Percentiles rank a stretch among this genome's conserved stretches.
phyloP scores from a whole-genome alignment of 1,140 invertebrate species.

The Neocloeon triangulifer region DNA sequence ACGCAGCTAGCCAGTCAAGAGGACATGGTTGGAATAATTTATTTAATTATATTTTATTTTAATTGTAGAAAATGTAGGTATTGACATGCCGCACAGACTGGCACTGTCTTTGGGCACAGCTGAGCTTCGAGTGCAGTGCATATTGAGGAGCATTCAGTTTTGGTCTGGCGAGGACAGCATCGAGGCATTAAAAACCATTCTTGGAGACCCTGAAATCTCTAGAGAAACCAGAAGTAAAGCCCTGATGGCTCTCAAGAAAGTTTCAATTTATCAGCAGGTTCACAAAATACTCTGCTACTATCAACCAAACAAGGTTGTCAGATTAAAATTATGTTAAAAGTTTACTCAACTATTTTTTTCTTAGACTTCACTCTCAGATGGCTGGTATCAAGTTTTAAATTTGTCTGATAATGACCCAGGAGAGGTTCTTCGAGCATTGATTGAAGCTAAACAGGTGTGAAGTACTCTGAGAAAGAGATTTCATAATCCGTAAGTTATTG shows the following conservation, averaged over 20 bases:
- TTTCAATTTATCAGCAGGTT: constrained; percentile 22
- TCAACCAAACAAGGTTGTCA: neutral
- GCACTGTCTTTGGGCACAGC: constrained; percentile 14
- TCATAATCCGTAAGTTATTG: no score
- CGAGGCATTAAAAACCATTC: constrained; percentile 13
- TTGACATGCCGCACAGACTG: constrained; percentile 13
- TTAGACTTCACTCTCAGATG: neutral
- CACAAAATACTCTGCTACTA: constrained; percentile 13
- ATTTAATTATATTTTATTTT: constrained; percentile 15
- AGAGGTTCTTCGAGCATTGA: neutral
- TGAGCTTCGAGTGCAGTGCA: constrained; percentile 9
- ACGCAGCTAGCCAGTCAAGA: constrained; percentile 12
- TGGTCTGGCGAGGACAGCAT: constrained; percentile 16
- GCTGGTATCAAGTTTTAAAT: neutral
- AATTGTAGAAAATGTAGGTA: constrained; percentile 17
- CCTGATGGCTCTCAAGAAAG: constrained; percentile 18
- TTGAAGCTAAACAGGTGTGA: neutral
- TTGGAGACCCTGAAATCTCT: constrained; percentile 10
- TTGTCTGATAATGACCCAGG: neutral
- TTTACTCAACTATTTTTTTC: no score
- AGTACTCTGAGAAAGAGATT: no score
- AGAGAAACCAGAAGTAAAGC: constrained; percentile 12
- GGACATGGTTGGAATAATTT: constrained; percentile 11
- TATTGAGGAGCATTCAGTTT: constrained; percentile 11
- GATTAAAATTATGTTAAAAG: neutral